Base-by-base conservation (phyloP, 53 echinoderm and acorn worm genomes). In the Echinarachnius parma region DNA sequence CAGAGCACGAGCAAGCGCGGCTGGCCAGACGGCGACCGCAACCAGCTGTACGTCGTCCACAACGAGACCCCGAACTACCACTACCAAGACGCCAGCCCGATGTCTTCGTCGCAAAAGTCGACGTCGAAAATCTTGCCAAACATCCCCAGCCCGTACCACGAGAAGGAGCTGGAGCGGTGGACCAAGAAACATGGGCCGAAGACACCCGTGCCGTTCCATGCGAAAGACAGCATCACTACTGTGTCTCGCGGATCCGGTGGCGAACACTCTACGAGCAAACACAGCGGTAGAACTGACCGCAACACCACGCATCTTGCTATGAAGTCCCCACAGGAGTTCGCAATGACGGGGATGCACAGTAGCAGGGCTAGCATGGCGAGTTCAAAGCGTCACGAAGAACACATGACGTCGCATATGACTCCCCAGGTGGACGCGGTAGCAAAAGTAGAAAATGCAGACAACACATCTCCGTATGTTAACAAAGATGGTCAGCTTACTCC, bases 21-120 rank as follows among this genome's bases (percentile, higher is more conserved):
- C 16, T 80, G 83, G 52, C 93, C 93, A 9, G 93, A 93, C 46
- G 93, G 87, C 9, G 91, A 91, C 35, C 74, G 88, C 9, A 84
- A 80, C 48, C 84, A 82, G 31, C 62, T 95, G 53, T 95, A 95
- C 70, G 74, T 85, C 42, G 82, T 91, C 1, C 82, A 87, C 33
- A 82, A 90, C 34, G 89, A 90, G 48, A 75, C 53, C 23, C 29
- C 79, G 59, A 79, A 83, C 10, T 83, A 77, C 63, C 42, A 77
- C 21, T 81, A 64, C 10, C n/a, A n/a, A n/a, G 92, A 92, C 33
- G 77, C 84, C 9, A 80, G 86, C 28, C n/a, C n/a, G n/a, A 34
- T 89, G 23, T 84, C 96, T 0, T 90, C 96, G 14, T 85, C 91
- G 4, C 86, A 75, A 58, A 82, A 86, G 34, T 62, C 77, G 1